Conservation (phyloP, 2,113 vertebrate genomes). For the Chrysochloris asiatica region DNA sequence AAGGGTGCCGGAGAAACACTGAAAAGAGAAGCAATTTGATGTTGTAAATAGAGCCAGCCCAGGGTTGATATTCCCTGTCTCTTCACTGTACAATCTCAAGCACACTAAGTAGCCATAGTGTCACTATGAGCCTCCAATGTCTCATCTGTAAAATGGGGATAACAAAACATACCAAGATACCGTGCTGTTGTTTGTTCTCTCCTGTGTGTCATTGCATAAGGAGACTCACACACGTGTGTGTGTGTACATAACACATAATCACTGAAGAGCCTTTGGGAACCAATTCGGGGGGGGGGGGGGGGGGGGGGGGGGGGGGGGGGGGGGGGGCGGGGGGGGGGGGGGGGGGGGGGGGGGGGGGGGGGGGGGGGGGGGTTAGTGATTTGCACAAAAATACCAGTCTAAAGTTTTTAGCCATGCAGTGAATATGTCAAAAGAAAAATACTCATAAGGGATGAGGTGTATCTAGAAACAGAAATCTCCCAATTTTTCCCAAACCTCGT, state of each 20-base stretch:
- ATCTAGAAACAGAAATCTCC: too few relatives aligned
- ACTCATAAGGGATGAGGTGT: neutral
- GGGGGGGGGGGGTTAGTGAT: too few relatives aligned
- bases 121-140: neutral
- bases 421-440: neutral
- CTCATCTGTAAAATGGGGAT: neutral
- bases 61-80: neutral
- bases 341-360: too few relatives aligned
- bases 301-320: too few relatives aligned
- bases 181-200: neutral
- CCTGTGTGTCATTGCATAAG: too few relatives aligned
- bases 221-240: neutral
- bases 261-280: neutral
- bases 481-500: neutral
- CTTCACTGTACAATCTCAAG: neutral
- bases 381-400: neutral
- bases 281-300: too few relatives aligned
- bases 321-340: too few relatives aligned
- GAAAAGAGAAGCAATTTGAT: neutral
- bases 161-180: too few relatives aligned
- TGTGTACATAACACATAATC: neutral
- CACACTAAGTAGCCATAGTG: neutral
- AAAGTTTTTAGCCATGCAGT: neutral
- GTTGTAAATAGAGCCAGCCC: neutral
- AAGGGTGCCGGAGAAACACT: neutral